A percentile compares a stretch with the other conserved stretches of the same genome.
Conservation (phyloP, 2,888 invertebrate species). For the Orthosia gracilis region DNA sequence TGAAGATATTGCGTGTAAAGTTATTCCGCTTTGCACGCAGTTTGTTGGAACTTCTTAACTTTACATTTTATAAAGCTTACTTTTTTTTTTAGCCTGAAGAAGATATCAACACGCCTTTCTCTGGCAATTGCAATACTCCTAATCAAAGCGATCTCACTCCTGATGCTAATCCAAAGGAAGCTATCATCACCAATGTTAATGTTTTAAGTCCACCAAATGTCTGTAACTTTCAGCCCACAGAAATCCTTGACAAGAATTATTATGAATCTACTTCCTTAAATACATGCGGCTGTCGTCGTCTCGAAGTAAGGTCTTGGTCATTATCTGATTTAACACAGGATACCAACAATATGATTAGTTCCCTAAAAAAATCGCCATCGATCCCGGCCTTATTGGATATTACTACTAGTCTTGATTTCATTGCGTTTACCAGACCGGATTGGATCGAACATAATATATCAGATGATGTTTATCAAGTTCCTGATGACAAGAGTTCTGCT, state of each 20-base stretch:
- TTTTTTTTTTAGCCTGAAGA: no score
- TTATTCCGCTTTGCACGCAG: no score
- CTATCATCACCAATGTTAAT: not conserved
- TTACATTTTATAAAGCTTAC: no score
- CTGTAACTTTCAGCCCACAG: slow-evolving; percentile 1
- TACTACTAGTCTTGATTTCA: slow-evolving; percentile 2
- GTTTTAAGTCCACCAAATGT: slow-evolving; percentile 1
- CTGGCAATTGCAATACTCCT: no score
- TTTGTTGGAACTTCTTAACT: no score
- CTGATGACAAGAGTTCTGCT: not conserved
- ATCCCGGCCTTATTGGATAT: slow-evolving; percentile 5
- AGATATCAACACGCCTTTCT: no score
- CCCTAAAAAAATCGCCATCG: slow-evolving; percentile 6
- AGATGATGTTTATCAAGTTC: no score
- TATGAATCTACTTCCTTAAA: slow-evolving; percentile 7
- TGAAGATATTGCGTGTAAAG: no score
- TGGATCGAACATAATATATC: not conserved
- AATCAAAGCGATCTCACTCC: not conserved
- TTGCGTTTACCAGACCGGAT: not conserved
- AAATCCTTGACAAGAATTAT: not conserved
- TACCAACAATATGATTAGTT: no score
- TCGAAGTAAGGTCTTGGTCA: not conserved
- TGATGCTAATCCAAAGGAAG: not conserved
- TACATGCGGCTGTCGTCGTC: not conserved
- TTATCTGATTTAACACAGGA: no score